Evolutionary conservation across 2,888 invertebrate species (phyloP).

Genomic region (Bruchidius siliquastri): DNA sequence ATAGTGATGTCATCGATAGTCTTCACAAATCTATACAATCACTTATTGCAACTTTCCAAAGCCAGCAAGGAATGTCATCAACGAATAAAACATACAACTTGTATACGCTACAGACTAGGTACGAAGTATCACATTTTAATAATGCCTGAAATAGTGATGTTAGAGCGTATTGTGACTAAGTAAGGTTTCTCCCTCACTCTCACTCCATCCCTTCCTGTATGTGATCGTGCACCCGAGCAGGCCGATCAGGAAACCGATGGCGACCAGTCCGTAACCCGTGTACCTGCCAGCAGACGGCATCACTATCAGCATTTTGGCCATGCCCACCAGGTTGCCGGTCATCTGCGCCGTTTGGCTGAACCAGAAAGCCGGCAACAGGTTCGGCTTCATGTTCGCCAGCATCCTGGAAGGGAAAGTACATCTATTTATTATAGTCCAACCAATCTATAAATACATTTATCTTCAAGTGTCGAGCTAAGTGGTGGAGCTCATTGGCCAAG

Average conservation of each 20-base stretch:
- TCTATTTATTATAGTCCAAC: too few relatives aligned
- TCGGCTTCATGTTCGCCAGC: conserved; percentile 52
- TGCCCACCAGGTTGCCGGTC: conserved; percentile 54
- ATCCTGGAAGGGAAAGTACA: conserved; percentile 50
- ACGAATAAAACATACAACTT: not conserved
- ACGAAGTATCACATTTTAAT: not conserved
- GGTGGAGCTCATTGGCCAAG: too few relatives aligned
- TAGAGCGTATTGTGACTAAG: conserved; percentile 30
- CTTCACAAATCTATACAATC: not conserved
- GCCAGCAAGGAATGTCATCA: not conserved
- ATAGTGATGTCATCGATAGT: too few relatives aligned
- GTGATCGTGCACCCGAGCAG: conserved; percentile 41
- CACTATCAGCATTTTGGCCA: conserved; percentile 53
- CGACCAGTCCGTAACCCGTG: conserved; percentile 53
- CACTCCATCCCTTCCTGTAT: conserved; percentile 37
- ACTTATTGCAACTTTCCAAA: not conserved
- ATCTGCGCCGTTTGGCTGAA: conserved; percentile 64
- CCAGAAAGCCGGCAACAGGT: conserved; percentile 71
- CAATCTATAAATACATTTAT: too few relatives aligned
- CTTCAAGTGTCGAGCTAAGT: too few relatives aligned
- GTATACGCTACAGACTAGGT: not conserved
- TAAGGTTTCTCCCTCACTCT: conserved; percentile 41
- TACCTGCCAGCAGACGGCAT: conserved; percentile 53
- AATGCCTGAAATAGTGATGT: conserved; percentile 2
- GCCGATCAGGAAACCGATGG: conserved; percentile 44